Conservation (phyloP, 2,797 vertebrate genomes). For the Phalloptychus januarius region DNA sequence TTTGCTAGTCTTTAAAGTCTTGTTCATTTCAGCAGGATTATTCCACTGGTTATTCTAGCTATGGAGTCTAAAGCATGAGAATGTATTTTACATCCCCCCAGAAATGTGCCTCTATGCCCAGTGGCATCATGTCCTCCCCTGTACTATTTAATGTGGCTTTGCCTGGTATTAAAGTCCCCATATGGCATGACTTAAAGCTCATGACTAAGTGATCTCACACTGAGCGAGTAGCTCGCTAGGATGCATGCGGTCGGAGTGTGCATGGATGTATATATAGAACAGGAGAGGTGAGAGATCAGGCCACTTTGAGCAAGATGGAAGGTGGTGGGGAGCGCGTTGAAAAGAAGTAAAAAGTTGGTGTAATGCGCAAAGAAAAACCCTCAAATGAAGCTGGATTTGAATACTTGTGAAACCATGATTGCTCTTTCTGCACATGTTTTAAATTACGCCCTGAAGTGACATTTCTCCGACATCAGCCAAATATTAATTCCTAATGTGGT, state of each 20-base stretch:
- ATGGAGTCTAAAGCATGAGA: conserved; percentile 15
- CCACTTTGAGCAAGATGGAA: neutral
- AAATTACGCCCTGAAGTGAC: conserved; percentile 52
- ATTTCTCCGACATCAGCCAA: conserved; percentile 38
- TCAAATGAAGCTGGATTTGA: conserved; percentile 19
- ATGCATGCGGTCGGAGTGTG: conserved; percentile 53
- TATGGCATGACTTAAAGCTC: conserved; percentile 70
- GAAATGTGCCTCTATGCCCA: conserved; percentile 3
- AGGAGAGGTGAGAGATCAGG: conserved; percentile 29
- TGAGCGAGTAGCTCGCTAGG: conserved; percentile 50
- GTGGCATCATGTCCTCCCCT: conserved; percentile 33
- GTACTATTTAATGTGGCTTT: conserved; percentile 56
- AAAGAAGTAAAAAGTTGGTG: neutral
- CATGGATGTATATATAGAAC: conserved; percentile 16
- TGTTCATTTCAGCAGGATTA: conserved; percentile 9
- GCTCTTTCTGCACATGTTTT: conserved; percentile 51
- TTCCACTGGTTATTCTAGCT: conserved; percentile 23
- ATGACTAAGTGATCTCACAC: conserved; percentile 67
- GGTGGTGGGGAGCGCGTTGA: neutral
- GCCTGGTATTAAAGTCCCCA: conserved; percentile 60
- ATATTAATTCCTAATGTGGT: conserved; percentile 49
- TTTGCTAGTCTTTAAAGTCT: neutral
- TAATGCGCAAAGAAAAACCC: neutral
- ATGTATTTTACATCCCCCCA: conserved; percentile 30
- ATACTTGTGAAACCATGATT: conserved; percentile 34